Evolutionary conservation across 2,113 vertebrate genomes (phyloP), one percentile per base, ranked within the genome.

Genomic region (Felis chaus): DNA sequence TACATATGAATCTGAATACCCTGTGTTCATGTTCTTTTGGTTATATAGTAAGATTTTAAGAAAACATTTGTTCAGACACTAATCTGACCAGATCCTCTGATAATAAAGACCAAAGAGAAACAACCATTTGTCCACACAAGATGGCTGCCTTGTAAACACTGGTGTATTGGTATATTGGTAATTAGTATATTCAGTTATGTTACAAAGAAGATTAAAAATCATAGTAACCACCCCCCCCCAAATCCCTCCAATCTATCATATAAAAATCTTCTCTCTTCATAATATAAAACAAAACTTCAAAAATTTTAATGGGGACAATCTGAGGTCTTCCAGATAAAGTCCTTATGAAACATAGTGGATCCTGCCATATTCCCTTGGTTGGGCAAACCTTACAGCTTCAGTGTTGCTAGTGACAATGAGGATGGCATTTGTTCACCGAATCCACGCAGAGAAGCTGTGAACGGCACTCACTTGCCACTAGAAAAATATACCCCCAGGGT

Each of bases 81-180:
- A 94, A 81, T 95, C 39, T 91, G 29, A 86, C 14, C 21, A 95
- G 63, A 90, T 63, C 5, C 21, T 93, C 93, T 94, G 53, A 80
- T 73, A 48, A 68, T n/a, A 96, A 97, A 91, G 53, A 91, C 5
- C 36, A 85, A 90, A 96, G 81, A n/a, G 96, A 95, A 88, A 83
- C 33, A 87, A 90, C 55, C 7, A 86, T 45, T 92, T 95, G 69
- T 48, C n/a, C 41, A 83, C 11, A 76, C 11, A 73, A 39, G 39
- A 48, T 1, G 53, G 16, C 12, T 83, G 74, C 39, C n/a, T 93
- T 80, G 83, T 68, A 92, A 87, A 71, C 11, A 78, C 41, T 48
- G 27, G 41, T 48, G 41, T 78, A 48, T 48, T 48, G 74, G 6
- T 15, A 15, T 41, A 45, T 45, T 74, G 71, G 27, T 16, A 65